Percentiles rank a stretch among this genome's conserved stretches.
These are phyloP conservation scores for Heloderma charlesbogerti DNA, from an alignment of 2,113 vertebrate species.

Conservation along the genomic window DNA sequence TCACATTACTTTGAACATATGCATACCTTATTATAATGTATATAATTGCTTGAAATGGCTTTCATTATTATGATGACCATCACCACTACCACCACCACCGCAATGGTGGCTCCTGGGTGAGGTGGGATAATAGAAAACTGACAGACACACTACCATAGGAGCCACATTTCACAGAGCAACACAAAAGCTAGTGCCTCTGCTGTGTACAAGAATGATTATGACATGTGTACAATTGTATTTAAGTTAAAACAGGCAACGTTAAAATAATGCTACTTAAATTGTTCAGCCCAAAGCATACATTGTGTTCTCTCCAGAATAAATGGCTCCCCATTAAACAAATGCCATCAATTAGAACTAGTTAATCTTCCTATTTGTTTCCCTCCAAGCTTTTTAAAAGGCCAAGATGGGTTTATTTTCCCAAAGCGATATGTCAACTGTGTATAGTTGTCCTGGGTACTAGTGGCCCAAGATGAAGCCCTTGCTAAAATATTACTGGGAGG, in stretches of 20 bases:
- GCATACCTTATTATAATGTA: no score
- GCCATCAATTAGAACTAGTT: constrained; percentile 48
- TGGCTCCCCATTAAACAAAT: constrained; percentile 47
- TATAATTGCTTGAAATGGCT: no score
- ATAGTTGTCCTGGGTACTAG: background rate
- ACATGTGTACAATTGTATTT: constrained; percentile 1
- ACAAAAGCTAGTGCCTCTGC: background rate
- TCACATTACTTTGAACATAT: no score
- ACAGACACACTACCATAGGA: background rate
- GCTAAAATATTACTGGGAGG: constrained; percentile 43
- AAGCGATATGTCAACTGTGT: constrained; percentile 19
- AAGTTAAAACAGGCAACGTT: constrained; percentile 42
- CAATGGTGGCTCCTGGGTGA: background rate
- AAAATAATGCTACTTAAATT: constrained; percentile 14
- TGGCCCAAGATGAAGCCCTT: constrained; percentile 31
- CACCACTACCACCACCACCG: no score
- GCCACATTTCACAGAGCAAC: background rate
- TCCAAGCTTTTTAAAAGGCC: constrained; percentile 41
- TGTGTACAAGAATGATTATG: constrained; percentile 28
- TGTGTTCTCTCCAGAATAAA: background rate
- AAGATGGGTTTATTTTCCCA: constrained; percentile 37
- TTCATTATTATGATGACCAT: no score
- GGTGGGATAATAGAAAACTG: background rate
- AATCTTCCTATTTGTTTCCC: constrained; percentile 44
- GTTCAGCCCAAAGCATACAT: constrained; percentile 7